These are phyloP conservation scores for Gallirallus australis DNA, from an alignment of 2,797 vertebrate species.

Conservation along the genomic window DNA sequence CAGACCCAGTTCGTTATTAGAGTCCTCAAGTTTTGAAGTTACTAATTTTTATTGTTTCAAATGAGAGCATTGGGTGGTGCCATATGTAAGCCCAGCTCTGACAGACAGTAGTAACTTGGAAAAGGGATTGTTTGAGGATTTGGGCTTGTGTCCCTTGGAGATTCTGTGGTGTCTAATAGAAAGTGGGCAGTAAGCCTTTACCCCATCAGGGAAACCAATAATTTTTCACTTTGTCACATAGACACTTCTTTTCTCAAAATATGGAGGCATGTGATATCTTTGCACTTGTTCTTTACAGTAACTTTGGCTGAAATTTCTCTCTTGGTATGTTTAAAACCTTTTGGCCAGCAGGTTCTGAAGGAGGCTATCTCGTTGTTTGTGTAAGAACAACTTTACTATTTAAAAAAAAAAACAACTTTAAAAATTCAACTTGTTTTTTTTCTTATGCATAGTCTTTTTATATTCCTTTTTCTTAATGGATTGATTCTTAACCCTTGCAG, in stretches of 20 bases:
- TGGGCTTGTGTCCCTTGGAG: neutral
- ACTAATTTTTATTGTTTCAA: neutral
- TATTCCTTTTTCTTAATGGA: neutral
- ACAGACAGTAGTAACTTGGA: neutral
- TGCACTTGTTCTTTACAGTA: neutral
- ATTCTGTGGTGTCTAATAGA: neutral
- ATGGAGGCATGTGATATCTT: neutral
- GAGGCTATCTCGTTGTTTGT: neutral
- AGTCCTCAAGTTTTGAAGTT: neutral
- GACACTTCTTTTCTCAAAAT: neutral
- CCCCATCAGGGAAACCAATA: neutral
- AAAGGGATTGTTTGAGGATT: neutral
- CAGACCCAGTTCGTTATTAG: neutral
- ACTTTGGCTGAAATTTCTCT: neutral
- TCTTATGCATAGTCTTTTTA: neutral
- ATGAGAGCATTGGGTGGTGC: neutral
- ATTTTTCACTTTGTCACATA: neutral
- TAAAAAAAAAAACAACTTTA: neutral
- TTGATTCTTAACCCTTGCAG: slow-evolving; percentile 34
- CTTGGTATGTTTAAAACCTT: neutral
- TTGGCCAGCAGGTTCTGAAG: neutral
- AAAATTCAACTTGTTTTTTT: neutral
- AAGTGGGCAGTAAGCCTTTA: neutral
- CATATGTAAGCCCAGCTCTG: neutral
- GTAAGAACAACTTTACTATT: neutral